Conservation (phyloP, 2,113 vertebrate species). For the Saimiri boliviensis region DNA sequence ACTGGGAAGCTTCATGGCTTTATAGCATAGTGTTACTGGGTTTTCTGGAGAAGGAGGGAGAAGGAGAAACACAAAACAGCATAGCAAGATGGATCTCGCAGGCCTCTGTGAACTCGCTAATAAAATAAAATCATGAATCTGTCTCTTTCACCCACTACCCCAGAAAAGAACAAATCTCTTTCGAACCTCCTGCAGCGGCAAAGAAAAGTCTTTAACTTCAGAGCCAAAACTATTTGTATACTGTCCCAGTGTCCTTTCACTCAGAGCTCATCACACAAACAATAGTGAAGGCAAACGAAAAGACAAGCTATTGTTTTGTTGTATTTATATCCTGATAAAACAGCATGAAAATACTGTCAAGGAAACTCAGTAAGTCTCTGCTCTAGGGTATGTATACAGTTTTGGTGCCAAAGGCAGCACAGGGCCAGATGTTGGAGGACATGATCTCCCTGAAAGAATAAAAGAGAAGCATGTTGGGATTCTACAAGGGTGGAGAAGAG, state of each 20-base stretch:
- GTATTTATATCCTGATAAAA: constrained; percentile 65
- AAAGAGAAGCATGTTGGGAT: constrained; percentile 28
- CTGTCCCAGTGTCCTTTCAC: constrained; percentile 49
- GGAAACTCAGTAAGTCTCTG: constrained; percentile 51
- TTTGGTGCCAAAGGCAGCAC: constrained; percentile 48
- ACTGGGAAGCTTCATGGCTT: not conserved
- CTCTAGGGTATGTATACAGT: constrained; percentile 15
- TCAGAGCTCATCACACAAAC: constrained; percentile 46
- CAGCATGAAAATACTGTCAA: constrained; percentile 56
- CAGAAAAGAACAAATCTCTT: not conserved
- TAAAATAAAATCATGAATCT: not conserved
- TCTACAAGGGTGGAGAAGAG: not conserved
- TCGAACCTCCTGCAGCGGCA: constrained; percentile 30
- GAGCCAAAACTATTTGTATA: constrained; percentile 53
- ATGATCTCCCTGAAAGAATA: constrained; percentile 6
- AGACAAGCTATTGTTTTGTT: constrained; percentile 55
- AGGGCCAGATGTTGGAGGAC: constrained; percentile 44
- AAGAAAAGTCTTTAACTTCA: constrained; percentile 47
- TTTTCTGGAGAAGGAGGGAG: not conserved
- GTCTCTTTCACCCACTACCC: not conserved
- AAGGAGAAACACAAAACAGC: not conserved
- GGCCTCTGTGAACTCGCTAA: not conserved
- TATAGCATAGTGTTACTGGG: not conserved
- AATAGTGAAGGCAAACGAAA: constrained; percentile 65
- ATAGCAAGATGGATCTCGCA: not conserved